Evolutionary conservation across 2,797 vertebrate genomes (phyloP), one percentile per base, ranked within the genome.

Genomic region (Cuculus canorus): DNA sequence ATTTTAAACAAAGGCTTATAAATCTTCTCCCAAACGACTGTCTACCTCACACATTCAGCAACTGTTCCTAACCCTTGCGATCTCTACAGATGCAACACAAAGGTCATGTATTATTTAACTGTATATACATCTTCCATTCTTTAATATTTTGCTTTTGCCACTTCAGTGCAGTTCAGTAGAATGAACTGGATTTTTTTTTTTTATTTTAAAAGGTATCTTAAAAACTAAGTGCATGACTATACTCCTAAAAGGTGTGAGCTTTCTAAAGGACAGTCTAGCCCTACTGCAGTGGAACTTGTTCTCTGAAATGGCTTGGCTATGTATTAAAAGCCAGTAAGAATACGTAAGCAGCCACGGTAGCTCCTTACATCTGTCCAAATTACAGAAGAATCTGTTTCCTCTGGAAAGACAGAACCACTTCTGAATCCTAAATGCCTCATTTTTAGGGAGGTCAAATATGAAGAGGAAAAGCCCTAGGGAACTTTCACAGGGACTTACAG

Each of bases 401-500:
- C 72, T 21, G 6, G 16, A 75, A 11, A 80, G 25, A 66, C 25
- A 52, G 45, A 92, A 68, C 10, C 21, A 64, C 9, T 75, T 70
- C 12, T 65, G 35, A 54, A 87, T 17, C 19, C 16, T 28, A 76
- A 87, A 93, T 13, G 11, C 13, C 5, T 72, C 1, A 0, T 33
- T 68, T 25, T 33, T 5, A 1, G 11, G 17, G 7, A 10, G 3
- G 8, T 37, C 1, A 1, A 70, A 48, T 8, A 45, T 0, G 4
- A 17, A 56, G 17, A 80, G 27, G 5, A 92, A 91, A 87, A 77
- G 35, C 8, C n/a, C 35, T 43, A n/a, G n/a, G 33, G 33, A 93
- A 59, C n/a, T 88, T 92, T 86, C 45, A 83, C 33, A 87, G 7
- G 91, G 57, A 98, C 99, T 99, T 97, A 99, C 99, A 56, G 99